These are phyloP conservation scores for Sebastes schlegelii DNA, from an alignment of 2,113 vertebrate species.

Conservation along the genomic window DNA sequence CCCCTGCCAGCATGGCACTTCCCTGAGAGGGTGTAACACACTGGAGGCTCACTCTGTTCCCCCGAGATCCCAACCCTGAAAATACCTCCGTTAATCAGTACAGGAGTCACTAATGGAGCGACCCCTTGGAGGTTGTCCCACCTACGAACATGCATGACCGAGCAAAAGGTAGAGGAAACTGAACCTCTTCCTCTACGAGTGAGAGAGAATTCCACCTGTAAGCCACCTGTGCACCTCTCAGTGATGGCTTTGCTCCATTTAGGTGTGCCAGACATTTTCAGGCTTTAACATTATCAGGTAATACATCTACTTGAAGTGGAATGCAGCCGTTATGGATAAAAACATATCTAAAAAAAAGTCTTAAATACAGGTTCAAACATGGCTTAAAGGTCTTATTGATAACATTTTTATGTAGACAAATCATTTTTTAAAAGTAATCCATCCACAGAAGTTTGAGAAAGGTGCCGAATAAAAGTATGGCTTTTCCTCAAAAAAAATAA, in stretches of 20 bases:
- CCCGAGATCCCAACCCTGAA: conserved; percentile 17
- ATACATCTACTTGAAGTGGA: conserved; percentile 17
- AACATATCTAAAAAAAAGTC: neutral
- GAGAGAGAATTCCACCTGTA: conserved; percentile 20
- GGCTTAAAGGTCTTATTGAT: neutral
- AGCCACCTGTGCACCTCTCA: conserved; percentile 43
- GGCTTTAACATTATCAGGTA: conserved; percentile 20
- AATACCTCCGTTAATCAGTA: conserved; percentile 34
- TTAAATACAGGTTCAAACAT: neutral
- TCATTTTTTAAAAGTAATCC: no score
- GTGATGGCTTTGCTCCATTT: conserved; percentile 37
- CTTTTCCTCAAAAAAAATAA: no score
- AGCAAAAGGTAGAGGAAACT: neutral
- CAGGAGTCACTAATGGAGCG: neutral
- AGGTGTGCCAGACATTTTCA: conserved; percentile 11
- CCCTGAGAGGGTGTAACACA: conserved; percentile 8
- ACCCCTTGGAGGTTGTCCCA: conserved; percentile 3
- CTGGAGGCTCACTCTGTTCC: conserved; percentile 27
- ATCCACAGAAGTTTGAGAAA: no score
- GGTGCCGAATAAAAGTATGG: no score
- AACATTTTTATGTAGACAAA: no score
- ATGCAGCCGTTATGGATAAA: conserved; percentile 11
- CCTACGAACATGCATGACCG: neutral
- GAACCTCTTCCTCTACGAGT: neutral
- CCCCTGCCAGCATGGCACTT: conserved; percentile 23